Evolutionary conservation across 2,888 invertebrate species (phyloP).

Genomic region (Epinotia bilunana): DNA sequence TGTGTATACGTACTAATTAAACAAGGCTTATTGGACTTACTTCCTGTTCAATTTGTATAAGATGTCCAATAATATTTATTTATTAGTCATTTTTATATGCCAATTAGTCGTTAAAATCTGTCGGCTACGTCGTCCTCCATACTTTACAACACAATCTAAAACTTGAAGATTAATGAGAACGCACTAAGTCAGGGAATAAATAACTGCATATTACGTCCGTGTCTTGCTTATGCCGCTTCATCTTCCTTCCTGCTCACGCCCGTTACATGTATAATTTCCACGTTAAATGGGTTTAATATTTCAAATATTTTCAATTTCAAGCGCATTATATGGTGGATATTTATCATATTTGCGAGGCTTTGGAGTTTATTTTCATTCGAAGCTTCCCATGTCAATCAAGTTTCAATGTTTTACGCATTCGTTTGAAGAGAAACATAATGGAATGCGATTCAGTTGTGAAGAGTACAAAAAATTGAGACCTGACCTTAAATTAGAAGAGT

Average conservation of each 20-base stretch:
- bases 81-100: no score
- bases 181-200: slow-evolving; percentile 20
- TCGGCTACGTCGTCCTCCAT: background rate
- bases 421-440: no score
- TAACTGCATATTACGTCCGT: slow-evolving; percentile 22
- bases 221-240: slow-evolving; percentile 18
- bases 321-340: background rate
- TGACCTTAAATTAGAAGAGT: no score
- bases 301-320: slow-evolving; percentile 36
- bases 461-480: no score
- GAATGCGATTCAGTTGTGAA: no score
- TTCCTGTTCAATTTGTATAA: no score
- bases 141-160: background rate
- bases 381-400: no score
- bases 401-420: no score
- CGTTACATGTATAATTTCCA: slow-evolving; percentile 33
- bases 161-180: background rate
- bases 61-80: no score
- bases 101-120: no score
- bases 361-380: background rate
- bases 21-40: no score
- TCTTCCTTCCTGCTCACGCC: slow-evolving; percentile 26
- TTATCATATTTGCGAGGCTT: background rate
- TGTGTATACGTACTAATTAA: no score
- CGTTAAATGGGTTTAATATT: slow-evolving; percentile 30